These are phyloP conservation scores for Trichonephila clavipes DNA, from an alignment of 1,140 invertebrate species.

Conservation along the genomic window DNA sequence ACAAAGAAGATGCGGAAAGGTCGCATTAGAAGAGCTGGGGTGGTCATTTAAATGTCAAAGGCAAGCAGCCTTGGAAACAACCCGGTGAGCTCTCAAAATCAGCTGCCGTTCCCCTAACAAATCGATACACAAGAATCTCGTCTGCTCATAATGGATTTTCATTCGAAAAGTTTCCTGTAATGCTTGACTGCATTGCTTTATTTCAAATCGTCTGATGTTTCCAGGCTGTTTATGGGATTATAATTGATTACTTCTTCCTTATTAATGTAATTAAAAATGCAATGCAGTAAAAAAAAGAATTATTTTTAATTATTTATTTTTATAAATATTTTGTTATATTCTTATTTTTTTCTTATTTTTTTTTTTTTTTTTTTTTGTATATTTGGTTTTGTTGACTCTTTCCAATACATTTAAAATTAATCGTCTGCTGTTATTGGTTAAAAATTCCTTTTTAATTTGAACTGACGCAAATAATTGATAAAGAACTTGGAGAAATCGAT, in stretches of 20 bases:
- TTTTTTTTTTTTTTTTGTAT: no score
- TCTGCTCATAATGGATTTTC: not conserved
- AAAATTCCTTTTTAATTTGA: no score
- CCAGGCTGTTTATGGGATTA: not conserved
- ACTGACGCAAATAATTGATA: no score
- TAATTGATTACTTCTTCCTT: not conserved
- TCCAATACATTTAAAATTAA: no score
- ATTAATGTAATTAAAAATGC: no score
- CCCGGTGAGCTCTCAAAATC: not conserved
- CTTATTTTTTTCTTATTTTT: no score
- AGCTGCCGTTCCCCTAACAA: not conserved
- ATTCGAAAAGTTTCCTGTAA: not conserved
- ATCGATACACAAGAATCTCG: conserved; percentile 20
- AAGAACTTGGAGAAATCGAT: no score
- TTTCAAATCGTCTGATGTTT: conserved; percentile 17
- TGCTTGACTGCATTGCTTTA: not conserved
- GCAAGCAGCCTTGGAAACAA: conserved; percentile 30
- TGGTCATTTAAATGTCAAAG: conserved; percentile 63
- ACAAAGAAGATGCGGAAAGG: not conserved
- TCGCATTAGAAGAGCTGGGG: not conserved
- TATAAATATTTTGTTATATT: no score
- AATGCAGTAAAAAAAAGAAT: no score
- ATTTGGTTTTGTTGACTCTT: no score
- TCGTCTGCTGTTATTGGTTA: no score
- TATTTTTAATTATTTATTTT: no score